Percentiles rank a stretch among this genome's conserved stretches.
These are phyloP conservation scores for Ligdia adustata DNA, from an alignment of 2,888 invertebrate species.

Conservation along the genomic window DNA sequence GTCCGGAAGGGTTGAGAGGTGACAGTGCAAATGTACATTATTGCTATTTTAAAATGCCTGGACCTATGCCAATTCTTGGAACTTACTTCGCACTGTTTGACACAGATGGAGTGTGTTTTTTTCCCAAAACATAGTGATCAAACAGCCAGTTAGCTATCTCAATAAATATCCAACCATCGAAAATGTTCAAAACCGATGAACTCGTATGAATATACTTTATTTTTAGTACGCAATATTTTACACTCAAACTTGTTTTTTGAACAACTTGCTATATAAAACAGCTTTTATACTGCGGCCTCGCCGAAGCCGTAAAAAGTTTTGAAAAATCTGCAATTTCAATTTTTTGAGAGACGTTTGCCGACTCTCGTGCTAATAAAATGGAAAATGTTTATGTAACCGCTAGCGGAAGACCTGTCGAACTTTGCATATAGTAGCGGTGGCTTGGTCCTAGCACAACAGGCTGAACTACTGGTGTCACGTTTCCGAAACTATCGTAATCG, in stretches of 20 bases:
- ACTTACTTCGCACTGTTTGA: no score
- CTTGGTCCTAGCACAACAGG: constrained; percentile 19
- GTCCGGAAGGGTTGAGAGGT: no score
- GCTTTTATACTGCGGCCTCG: neutral
- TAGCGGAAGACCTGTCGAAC: neutral
- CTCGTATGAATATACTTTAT: no score
- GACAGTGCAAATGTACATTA: no score
- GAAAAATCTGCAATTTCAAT: neutral
- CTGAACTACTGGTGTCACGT: constrained; percentile 21
- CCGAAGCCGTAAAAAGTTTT: neutral
- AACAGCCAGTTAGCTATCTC: no score
- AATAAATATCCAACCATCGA: no score
- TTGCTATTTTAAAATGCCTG: no score
- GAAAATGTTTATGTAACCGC: constrained; percentile 9
- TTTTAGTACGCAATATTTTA: no score
- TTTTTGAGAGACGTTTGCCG: neutral
- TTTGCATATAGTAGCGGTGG: constrained; percentile 25
- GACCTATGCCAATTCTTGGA: no score
- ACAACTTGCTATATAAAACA: neutral
- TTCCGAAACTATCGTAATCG: constrained; percentile 24
- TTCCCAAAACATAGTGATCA: no score
- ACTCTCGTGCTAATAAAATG: neutral
- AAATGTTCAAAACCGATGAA: no score
- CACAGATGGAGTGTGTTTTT: no score
- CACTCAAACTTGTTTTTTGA: neutral